Base-by-base conservation (phyloP, 2,113 vertebrate genomes). In the Oryzias javanicus region DNA sequence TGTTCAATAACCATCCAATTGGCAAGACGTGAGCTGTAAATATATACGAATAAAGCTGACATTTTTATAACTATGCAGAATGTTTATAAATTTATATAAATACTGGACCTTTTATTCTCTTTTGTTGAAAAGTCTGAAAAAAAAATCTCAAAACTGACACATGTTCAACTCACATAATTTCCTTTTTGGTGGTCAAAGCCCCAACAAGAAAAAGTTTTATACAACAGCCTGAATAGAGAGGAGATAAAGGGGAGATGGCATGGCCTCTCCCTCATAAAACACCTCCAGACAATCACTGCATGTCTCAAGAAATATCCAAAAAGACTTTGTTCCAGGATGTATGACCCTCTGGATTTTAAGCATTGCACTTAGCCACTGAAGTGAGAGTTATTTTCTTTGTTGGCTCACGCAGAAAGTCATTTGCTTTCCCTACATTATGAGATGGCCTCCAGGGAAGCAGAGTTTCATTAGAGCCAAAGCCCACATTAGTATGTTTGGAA, bases 401-500 rank as follows among this genome's bases (percentile, higher is more conserved):
- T 49, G 59, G 69, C 55, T 81, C 65, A 72, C 50, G 54, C 49
- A 69, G 35, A 49, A 42, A 63, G 49, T 64, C 17, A 46, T 72
- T 74, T 55, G 65, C 56, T 71, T 56, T 62, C 29, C 35, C 45
- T 42, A 64, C 22, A 8, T 61, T 72, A 25, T 57, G 69, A 49
- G 63, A 57, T 52, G 72, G 63, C 60, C 76, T 81, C 67, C 27
- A 35, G 68, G 57, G 69, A 77, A 48, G 60, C 63, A 73, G 59
- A 55, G 60, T 71, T 84, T 78, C 71, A 82, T 81, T 78, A 76
- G 25, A 73, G 66, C 68, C 79, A 63, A 74, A 70, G 55, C 60
- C 75, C 40, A 65, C 73, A 82, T 82, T 72, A 78, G 67, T 70
- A 80, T 85, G 76, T 82, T 73, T 52, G 70, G 53, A 77, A 70